Evolutionary conservation across 2,113 vertebrate species (phyloP).

Genomic region (Trinectes maculatus): DNA sequence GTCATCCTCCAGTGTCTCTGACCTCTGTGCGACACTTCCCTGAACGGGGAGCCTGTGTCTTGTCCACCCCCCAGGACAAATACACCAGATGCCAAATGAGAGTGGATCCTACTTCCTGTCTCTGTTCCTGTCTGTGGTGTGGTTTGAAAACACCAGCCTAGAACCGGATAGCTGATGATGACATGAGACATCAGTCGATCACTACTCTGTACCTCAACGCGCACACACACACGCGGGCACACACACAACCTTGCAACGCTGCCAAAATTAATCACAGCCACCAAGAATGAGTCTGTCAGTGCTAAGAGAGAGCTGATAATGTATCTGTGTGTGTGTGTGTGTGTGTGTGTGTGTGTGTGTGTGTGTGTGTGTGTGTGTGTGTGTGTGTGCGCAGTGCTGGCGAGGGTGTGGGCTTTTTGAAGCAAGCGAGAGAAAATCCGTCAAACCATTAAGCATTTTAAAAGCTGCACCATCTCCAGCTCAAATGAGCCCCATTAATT

Average conservation of each 20-base stretch:
- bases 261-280: slow-evolving; percentile 45
- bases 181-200: slow-evolving; percentile 55
- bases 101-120: slow-evolving; percentile 18
- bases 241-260: slow-evolving; percentile 26
- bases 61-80: slow-evolving; percentile 12
- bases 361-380: slow-evolving; percentile 16
- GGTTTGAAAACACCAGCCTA: slow-evolving; percentile 24
- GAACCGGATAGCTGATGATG: slow-evolving; percentile 47
- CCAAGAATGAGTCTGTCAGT: slow-evolving; percentile 40
- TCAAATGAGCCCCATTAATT: slow-evolving; percentile 68
- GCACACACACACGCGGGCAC: too few species aligned
- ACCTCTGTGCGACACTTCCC: slow-evolving; percentile 8
- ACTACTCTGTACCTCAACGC: slow-evolving; percentile 22
- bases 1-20: slow-evolving; percentile 6
- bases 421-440: slow-evolving; percentile 29
- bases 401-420: not conserved
- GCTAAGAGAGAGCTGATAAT: slow-evolving; percentile 3
- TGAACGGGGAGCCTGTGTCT: not conserved
- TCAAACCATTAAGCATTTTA: slow-evolving; percentile 60
- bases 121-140: too few species aligned
- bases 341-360: slow-evolving; percentile 3
- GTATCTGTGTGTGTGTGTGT: slow-evolving; percentile 2
- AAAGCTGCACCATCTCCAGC: slow-evolving; percentile 52
- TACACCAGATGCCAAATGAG: slow-evolving; percentile 36
- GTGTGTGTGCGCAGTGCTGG: not conserved